Evolutionary conservation across 2,113 vertebrate genomes (phyloP), one percentile per base, ranked within the genome.

Genomic region (Caloenas nicobarica): DNA sequence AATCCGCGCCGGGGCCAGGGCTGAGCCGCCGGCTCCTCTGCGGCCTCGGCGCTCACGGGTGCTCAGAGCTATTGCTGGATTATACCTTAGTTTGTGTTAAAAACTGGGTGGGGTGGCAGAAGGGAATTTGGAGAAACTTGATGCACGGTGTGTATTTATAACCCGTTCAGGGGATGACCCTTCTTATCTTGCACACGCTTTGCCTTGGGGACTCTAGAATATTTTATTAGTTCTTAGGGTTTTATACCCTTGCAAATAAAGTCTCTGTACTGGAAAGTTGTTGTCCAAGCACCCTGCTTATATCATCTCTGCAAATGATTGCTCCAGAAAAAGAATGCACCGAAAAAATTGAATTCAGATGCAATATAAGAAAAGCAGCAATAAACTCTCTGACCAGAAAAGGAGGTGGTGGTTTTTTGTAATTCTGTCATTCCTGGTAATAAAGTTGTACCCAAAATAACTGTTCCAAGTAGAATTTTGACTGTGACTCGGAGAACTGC

Each of bases 141-240:
- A 7, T 11, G 66, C 61, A 34, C 5, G 13, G 18, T 56, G 13
- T 48, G 6, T 5, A 31, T 96, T 94, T 93, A 83, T 95, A 89
- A 81, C 25, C 92, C 86, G 3, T 93, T 58, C 10, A 38, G 69
- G 86, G 38, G 88, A 50, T 56, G 78, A 65, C 62, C 87, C 70
- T 64, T 53, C 65, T 82, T 74, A 40, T 66, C 93, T 25, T 51
- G 87, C 76, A 42, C 77, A 16, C 17, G 58, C 78, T 86, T 86
- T 83, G 83, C 94, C 88, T 89, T 58, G 26, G 88, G 95, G 28
- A 88, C 48, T 56, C 76, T n/a, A 24, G 94, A 95, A 95, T 95
- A 74, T 90, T 97, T 95, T 84, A 94, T 97, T 94, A 88, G 73
- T 71, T 61, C 11, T 70, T 38, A 61, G 77, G 71, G 80, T 53